These are phyloP conservation scores for Emmelina monodactyla DNA, from an alignment of 2,888 invertebrate genomes.

Conservation along the genomic window DNA sequence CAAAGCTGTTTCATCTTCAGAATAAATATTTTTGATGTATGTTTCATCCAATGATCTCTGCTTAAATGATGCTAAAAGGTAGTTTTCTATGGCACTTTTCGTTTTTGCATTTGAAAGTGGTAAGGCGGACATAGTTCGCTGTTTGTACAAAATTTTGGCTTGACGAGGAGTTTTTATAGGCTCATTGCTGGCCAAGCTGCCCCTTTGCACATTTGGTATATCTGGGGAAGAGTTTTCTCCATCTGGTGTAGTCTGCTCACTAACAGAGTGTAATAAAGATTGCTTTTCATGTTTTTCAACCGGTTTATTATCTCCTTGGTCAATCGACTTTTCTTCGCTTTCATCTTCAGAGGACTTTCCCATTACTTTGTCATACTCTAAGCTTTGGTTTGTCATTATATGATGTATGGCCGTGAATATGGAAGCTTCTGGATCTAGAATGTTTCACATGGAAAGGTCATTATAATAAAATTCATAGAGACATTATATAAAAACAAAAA, in stretches of 20 bases:
- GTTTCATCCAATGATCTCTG: slow-evolving; percentile 50
- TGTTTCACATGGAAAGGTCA: background rate
- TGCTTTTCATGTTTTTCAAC: no score
- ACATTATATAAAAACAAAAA: background rate
- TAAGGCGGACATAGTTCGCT: slow-evolving; percentile 49
- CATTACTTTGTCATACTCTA: slow-evolving; percentile 18
- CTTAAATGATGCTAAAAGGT: slow-evolving; percentile 45
- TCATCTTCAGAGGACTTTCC: slow-evolving; percentile 26
- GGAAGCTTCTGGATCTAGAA: slow-evolving; percentile 47
- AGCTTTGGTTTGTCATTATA: slow-evolving; percentile 26
- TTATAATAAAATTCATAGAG: background rate
- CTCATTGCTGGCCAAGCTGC: slow-evolving; percentile 38
- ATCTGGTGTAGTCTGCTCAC: slow-evolving; percentile 22
- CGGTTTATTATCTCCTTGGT: background rate
- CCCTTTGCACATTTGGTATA: slow-evolving; percentile 44
- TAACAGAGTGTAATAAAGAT: no score
- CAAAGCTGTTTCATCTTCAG: slow-evolving; percentile 69
- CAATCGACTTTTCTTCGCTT: background rate
- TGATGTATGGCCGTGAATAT: slow-evolving; percentile 34
- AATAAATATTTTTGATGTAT: slow-evolving; percentile 46
- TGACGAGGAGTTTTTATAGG: slow-evolving; percentile 37
- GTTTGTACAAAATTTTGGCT: slow-evolving; percentile 50
- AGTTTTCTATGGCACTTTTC: slow-evolving; percentile 34
- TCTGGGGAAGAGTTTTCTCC: slow-evolving; percentile 31
- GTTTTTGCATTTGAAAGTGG: slow-evolving; percentile 41